Base-by-base conservation (phyloP, 2,797 vertebrate species). In the Spinibarbus caldwelli region DNA sequence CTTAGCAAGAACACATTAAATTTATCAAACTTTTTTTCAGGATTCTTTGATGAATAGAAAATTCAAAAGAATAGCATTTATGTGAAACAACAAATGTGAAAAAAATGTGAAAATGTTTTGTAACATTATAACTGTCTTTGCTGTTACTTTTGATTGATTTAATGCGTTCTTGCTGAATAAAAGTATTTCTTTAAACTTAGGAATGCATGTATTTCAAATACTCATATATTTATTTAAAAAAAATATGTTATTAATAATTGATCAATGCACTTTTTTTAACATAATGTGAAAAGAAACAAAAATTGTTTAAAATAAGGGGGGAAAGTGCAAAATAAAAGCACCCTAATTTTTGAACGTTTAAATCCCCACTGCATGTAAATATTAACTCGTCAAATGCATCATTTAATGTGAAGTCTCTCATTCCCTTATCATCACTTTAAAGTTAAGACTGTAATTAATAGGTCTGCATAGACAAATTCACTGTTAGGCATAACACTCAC, bases 401-500 rank as follows among this genome's bases (percentile, higher is more conserved):
- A 15, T 80, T 85, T 73, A 76, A 62, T 85, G 41, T 71, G 68
- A 59, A 59, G 57, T 87, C 84, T 75, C 80, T 79, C 84, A 26
- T 59, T 49, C 47, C 49, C 57, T 73, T 62, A 73, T 71, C 62
- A 38, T 26, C 75, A 31, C 80, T 75, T 86, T 43, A 41, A 34
- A 78, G 80, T 81, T 85, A 81, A 89, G 43, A 0, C 9, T 57
- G 85, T 85, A 88, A 91, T 92, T 92, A 88, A 90, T 87, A 85
- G 59, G 88, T 79, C 90, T 89, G 86, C 91, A 92, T 91, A 90
- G 57, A 89, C 83, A 87, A 87, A 89, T 88, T 85, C 85, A 84
- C 85, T 45, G 23, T 86, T 90, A 90, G 89, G 83, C 82, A 79
- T 90, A 89, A 86, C 85, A 89, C 83, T 83, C 85, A 72, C 78